Percentiles rank a stretch among this genome's conserved stretches.
phyloP scores from a whole-genome alignment of 2,888 invertebrate species.

The Drosophila basisetae region DNA sequence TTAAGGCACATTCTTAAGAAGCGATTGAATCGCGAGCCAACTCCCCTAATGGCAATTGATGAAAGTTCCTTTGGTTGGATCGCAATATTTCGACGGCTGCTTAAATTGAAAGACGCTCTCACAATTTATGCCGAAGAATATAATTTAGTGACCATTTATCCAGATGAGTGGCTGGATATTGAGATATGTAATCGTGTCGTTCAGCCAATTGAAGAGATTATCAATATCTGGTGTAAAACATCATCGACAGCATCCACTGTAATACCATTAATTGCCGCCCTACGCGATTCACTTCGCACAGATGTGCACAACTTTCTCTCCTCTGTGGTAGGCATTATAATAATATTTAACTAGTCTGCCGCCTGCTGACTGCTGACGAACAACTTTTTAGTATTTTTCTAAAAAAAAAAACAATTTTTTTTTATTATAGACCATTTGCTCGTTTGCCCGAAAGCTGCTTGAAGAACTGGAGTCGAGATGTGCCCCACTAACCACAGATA shows the following conservation, averaged over 20 bases:
- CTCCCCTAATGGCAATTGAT: slow-evolving; percentile 4
- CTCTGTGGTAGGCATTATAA: slow-evolving; percentile 46
- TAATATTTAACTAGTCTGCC: background rate
- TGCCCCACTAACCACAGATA: slow-evolving; percentile 40
- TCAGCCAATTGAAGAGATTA: slow-evolving; percentile 64
- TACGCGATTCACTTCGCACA: slow-evolving; percentile 55
- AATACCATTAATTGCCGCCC: slow-evolving; percentile 61
- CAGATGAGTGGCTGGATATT: slow-evolving; percentile 65
- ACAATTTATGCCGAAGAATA: slow-evolving; percentile 54
- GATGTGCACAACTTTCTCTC: slow-evolving; percentile 64
- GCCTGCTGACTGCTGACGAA: too few species aligned
- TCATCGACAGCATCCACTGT: slow-evolving; percentile 53
- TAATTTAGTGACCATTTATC: slow-evolving; percentile 52
- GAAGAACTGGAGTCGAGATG: slow-evolving; percentile 58
- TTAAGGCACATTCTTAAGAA: slow-evolving; percentile 56
- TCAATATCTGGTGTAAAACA: slow-evolving; percentile 54
- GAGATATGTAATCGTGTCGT: slow-evolving; percentile 61
- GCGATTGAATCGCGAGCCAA: slow-evolving; percentile 34
- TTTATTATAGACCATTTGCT: slow-evolving; percentile 48
- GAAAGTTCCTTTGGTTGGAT: slow-evolving; percentile 41
- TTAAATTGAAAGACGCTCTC: slow-evolving; percentile 56
- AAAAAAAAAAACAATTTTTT: background rate
- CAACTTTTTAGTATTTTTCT: background rate
- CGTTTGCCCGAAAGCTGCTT: slow-evolving; percentile 58
- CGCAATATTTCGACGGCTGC: slow-evolving; percentile 35